Conservation (phyloP, 2,113 vertebrate species). For the Sakesphorus luctuosus region DNA sequence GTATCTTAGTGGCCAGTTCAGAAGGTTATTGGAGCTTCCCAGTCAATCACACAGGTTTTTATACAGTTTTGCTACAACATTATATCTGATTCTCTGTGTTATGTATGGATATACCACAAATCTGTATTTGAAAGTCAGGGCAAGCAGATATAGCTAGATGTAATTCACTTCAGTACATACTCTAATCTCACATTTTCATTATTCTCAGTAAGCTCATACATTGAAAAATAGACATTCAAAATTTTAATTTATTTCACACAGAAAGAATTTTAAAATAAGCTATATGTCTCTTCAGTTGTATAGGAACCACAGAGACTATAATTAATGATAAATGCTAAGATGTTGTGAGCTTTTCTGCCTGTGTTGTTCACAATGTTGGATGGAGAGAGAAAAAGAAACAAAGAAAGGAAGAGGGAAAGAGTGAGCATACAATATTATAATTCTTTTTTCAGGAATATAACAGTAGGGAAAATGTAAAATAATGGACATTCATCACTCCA, state of each 20-base stretch:
- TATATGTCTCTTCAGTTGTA: not conserved
- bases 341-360: not conserved
- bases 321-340: not conserved
- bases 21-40: not conserved
- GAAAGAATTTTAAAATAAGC: not conserved
- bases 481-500: not conserved
- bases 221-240: not conserved
- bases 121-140: not conserved
- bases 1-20: not conserved
- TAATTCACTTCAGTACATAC: not conserved
- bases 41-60: not conserved
- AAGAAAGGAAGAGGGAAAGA: not conserved
- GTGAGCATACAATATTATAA: rapidly evolving
- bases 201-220: not conserved
- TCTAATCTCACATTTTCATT: not conserved
- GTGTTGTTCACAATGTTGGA: not conserved
- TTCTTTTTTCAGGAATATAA: not conserved
- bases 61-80: not conserved
- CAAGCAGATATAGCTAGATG: not conserved
- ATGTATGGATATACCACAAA: not conserved
- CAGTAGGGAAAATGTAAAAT: not conserved
- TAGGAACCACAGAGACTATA: not conserved
- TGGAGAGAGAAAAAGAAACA: not conserved
- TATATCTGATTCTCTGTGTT: not conserved
- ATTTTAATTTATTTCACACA: not conserved